Conservation (phyloP, 2,113 vertebrate species). For the Brachyhypopomus gauderio region DNA sequence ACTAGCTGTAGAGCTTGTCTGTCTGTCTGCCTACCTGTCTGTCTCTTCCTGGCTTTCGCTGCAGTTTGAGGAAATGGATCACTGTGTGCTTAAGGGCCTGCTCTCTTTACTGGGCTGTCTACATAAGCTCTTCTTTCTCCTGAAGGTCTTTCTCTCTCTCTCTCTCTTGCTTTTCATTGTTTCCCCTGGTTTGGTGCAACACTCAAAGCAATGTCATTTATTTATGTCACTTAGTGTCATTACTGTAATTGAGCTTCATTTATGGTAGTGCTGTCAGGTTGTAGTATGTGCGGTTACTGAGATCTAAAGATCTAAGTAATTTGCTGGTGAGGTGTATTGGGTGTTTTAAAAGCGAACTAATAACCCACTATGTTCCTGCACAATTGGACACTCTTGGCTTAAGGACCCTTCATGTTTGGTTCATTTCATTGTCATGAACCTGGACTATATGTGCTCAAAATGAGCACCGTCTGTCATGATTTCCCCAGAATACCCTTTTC, state of each 20-base stretch:
- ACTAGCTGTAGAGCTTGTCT: slow-evolving; percentile 53
- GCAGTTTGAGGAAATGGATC: slow-evolving; percentile 89
- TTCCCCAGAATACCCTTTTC: too few relatives aligned
- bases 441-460: too few relatives aligned
- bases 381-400: too few relatives aligned
- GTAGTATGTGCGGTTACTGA: neutral
- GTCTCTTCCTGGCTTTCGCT: slow-evolving; percentile 75
- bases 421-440: too few relatives aligned
- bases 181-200: neutral
- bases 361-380: too few relatives aligned
- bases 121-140: slow-evolving; percentile 96
- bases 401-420: too few relatives aligned
- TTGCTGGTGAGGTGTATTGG: too few relatives aligned
- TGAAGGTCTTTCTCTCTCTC: slow-evolving; percentile 85
- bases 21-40: slow-evolving; percentile 55
- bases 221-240: neutral
- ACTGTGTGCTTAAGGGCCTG: slow-evolving; percentile 91
- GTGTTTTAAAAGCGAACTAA: too few relatives aligned
- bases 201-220: neutral
- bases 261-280: neutral
- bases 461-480: too few relatives aligned
- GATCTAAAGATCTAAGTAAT: too few relatives aligned
- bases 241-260: neutral
- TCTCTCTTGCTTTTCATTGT: slow-evolving; percentile 61
- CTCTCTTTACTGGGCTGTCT: slow-evolving; percentile 97